Percentiles rank a stretch among this genome's conserved stretches.
Evolutionary conservation across 30 jellyfish, hydroid and myxozoan genomes (phyloP).

Genomic region (Phacellophora camtschatica): DNA sequence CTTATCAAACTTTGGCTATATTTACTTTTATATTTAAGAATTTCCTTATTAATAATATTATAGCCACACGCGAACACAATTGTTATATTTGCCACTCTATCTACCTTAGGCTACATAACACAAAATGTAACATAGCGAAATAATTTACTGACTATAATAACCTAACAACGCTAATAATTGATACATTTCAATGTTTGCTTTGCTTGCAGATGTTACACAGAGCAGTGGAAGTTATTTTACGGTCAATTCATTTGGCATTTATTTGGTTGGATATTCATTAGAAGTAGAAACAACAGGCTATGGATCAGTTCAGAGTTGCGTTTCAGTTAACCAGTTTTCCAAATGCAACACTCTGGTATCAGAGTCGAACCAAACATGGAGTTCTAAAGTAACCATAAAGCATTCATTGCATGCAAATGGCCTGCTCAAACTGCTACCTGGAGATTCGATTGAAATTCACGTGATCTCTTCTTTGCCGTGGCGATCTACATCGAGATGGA

Average conservation of each 20-base stretch:
- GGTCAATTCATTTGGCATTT: slow-evolving; percentile 8
- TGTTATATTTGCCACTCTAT: no score
- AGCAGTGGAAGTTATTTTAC: not conserved
- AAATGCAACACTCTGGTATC: slow-evolving; percentile 32
- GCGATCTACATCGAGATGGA: not conserved
- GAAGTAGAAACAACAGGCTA: not conserved
- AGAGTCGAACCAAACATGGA: slow-evolving; percentile 15
- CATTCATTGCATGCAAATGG: slow-evolving; percentile 44
- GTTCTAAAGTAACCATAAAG: not conserved
- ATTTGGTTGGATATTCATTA: slow-evolving; percentile 16
- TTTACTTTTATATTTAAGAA: no score
- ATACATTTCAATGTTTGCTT: not conserved
- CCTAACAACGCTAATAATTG: not conserved
- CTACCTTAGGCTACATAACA: no score
- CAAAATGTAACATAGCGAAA: no score
- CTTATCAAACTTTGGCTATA: no score
- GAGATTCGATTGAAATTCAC: slow-evolving; percentile 1
- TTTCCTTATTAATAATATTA: no score
- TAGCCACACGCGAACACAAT: no score
- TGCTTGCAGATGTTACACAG: not conserved
- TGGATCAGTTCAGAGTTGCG: slow-evolving; percentile 15
- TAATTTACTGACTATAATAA: no score
- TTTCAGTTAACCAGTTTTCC: not conserved
- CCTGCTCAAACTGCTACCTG: slow-evolving; percentile 2
- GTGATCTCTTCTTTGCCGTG: slow-evolving; percentile 11